Percentiles rank a stretch among this genome's conserved stretches.
Evolutionary conservation across 2,797 vertebrate genomes (phyloP).

Genomic region (Tapirus indicus): DNA sequence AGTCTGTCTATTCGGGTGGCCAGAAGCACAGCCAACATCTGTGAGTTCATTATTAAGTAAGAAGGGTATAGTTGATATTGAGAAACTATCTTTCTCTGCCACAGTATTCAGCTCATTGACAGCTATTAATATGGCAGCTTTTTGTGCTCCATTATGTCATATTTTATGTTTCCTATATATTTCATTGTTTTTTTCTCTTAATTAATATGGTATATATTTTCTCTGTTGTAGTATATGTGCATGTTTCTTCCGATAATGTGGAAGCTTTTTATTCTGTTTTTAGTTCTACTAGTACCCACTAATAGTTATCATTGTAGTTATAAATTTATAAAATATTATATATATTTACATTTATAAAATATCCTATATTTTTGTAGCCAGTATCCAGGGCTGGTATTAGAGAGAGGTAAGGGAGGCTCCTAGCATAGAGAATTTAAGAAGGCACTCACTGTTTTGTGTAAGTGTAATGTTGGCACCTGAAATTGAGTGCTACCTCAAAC

Average conservation of each 20-base stretch:
- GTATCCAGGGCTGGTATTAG: neutral
- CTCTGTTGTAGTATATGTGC: neutral
- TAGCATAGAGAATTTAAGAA: neutral
- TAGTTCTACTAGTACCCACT: neutral
- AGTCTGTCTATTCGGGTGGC: neutral
- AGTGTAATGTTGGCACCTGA: neutral
- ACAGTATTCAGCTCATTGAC: neutral
- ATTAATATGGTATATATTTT: neutral
- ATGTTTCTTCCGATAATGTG: neutral
- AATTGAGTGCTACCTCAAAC: neutral
- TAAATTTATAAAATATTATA: neutral
- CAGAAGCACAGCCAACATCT: neutral
- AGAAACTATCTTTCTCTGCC: neutral
- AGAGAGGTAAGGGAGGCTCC: neutral
- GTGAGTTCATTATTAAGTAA: neutral
- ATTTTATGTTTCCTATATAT: neutral
- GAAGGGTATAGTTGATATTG: neutral
- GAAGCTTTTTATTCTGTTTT: neutral
- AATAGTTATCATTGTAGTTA: neutral
- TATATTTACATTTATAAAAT: neutral
- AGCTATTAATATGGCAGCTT: neutral
- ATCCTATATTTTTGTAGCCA: neutral
- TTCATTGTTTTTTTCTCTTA: neutral
- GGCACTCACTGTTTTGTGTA: neutral
- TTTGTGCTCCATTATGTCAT: neutral